Conservation (phyloP, 2,888 invertebrate species). For the Drosophila neutralis region DNA sequence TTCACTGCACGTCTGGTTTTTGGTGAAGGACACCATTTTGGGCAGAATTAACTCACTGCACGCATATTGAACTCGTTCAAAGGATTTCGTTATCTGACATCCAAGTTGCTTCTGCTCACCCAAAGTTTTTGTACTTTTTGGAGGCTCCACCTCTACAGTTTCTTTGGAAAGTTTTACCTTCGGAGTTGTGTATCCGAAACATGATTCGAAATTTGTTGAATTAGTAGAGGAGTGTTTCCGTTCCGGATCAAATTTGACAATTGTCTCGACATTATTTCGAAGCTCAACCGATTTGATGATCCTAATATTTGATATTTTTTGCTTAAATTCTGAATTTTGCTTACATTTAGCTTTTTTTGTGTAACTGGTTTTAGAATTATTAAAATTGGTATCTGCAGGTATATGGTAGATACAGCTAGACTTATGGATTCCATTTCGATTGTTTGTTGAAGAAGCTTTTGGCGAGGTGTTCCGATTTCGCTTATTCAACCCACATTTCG, state of each 20-base stretch:
- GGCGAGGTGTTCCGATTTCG: not conserved
- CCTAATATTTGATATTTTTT: not conserved
- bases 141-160: not conserved
- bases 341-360: not conserved
- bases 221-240: not conserved
- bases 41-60: slow-evolving; percentile 22
- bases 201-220: not conserved
- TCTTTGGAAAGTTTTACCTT: not conserved
- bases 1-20: not conserved
- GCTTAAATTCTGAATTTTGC: not conserved
- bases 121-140: not conserved
- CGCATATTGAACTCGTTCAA: slow-evolving; percentile 15
- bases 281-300: not conserved
- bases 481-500: slow-evolving; percentile 33
- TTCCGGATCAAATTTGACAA: not conserved
- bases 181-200: not conserved
- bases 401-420: not conserved
- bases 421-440: not conserved
- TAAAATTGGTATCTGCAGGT: not conserved
- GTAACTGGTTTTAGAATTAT: not conserved
- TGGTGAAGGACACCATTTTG: slow-evolving; percentile 22
- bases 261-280: not conserved
- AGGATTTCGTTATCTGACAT: not conserved
- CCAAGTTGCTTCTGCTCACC: not conserved
- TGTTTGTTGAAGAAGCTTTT: not conserved